Evolutionary conservation across 2,888 invertebrate species (phyloP).

Genomic region (Anthoptus insignis): DNA sequence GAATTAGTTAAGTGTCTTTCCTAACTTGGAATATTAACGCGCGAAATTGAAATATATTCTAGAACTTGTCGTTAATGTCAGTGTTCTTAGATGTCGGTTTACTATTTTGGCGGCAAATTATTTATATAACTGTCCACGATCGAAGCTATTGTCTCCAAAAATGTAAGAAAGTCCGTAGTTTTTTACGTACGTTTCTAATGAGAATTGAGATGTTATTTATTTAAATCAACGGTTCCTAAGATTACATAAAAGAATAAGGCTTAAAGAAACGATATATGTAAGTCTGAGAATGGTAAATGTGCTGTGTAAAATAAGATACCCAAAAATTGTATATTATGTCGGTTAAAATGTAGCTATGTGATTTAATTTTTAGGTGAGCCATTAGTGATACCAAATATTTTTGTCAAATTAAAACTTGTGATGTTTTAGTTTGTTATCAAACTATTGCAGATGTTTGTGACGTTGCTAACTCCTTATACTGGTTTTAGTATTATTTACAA

Average conservation of each 20-base stretch:
- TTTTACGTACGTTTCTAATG: too few species aligned
- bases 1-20: slow-evolving; percentile 25
- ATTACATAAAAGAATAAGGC: not conserved
- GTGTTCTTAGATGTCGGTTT: too few species aligned
- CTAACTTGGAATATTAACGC: too few species aligned
- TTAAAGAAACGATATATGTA: slow-evolving; percentile 6
- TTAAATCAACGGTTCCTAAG: slow-evolving; percentile 1
- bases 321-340: slow-evolving; percentile 3
- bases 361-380: not conserved
- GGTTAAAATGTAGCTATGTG: slow-evolving; percentile 4
- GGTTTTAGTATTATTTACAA: not conserved
- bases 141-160: too few species aligned
- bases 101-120: too few species aligned
- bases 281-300: slow-evolving; percentile 9
- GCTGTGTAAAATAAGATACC: not conserved
- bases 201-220: not conserved
- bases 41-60: too few species aligned
- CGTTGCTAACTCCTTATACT: not conserved
- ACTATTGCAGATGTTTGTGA: not conserved
- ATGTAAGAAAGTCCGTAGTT: too few species aligned
- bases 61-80: too few species aligned
- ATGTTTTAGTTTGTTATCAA: slow-evolving; percentile 1
- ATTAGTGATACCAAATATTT: slow-evolving; percentile 7
- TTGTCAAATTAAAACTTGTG: not conserved
- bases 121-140: too few species aligned